Base-by-base conservation (phyloP, 2,113 vertebrate species). In the Centropus bengalensis region DNA sequence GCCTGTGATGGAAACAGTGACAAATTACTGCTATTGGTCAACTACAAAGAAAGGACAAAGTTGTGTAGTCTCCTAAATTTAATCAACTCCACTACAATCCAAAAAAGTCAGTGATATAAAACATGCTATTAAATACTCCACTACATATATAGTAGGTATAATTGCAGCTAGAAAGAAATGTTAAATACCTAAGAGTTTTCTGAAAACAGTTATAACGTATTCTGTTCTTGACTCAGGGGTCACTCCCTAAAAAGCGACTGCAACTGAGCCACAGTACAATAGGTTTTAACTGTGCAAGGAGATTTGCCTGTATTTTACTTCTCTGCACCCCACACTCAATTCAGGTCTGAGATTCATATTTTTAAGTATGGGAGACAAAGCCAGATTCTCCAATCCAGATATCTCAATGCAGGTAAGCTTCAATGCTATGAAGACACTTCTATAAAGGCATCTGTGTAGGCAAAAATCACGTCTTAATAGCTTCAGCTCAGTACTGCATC, bases 21-120 rank as follows among this genome's bases (percentile, higher is more conserved):
- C 91, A 96, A 88, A 91, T 86, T 80, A 75, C 62, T 93, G 73
- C 42, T 77, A 77, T 85, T 91, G 64, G 47, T 92, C 81, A 87
- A 58, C 49, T 79, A 70, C 86, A 91, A 74, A 71, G 55, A 92
- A 80, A 95, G n/a, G 64, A 75, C 54, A 68, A 85, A 42, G 27
- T 91, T 75, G 18, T 62, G 26, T 15, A 24, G 18, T 60, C 52
- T 93, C 74, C 67, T 77, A 70, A 70, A 81, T 64, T 78, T 81
- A 78, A 93, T 68, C 68, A 70, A 21, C 27, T 24, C 30, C 22
- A 38, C 17, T 86, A 52, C 30, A 88, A 67, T 58, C 23, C 45
- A 74, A 81, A 75, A 83, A 74, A 85, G 33, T 30, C 33, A 79
- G 23, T 32, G 13, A 77, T 11, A 75, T 36, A 85, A 96, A 94